A percentile compares a stretch with the other conserved stretches of the same genome.
phyloP scores from a whole-genome alignment of 2,113 vertebrate species.

The Lepidothrix coronata region DNA sequence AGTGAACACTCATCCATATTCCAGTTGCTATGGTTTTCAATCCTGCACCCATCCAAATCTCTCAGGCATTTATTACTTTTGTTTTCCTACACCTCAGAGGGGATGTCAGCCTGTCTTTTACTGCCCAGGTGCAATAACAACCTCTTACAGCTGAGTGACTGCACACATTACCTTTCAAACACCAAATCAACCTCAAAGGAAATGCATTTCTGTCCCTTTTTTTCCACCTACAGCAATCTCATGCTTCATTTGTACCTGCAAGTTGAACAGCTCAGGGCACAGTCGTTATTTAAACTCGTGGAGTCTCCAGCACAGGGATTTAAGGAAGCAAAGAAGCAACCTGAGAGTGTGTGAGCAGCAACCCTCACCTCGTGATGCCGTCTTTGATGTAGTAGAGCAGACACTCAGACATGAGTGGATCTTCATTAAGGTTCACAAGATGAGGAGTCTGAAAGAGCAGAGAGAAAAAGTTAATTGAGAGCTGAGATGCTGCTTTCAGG shows the following conservation, averaged over 20 bases:
- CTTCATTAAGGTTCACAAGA: conserved; percentile 97
- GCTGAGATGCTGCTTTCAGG: not conserved
- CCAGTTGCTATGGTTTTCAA: not conserved
- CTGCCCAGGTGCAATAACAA: not conserved
- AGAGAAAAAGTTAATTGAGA: not conserved
- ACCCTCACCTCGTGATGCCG: conserved; percentile 90
- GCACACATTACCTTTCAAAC: not conserved
- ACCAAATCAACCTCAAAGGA: not conserved
- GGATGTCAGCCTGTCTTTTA: not conserved
- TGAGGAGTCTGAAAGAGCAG: conserved; percentile 88
- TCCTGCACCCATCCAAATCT: not conserved
- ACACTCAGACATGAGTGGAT: conserved; percentile 98
- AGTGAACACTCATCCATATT: not conserved
- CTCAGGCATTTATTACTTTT: not conserved
- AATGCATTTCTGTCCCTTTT: not conserved
- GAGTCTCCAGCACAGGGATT: not conserved
- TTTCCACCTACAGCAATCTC: not conserved
- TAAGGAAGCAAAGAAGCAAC: not conserved
- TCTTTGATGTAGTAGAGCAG: conserved; percentile 99
- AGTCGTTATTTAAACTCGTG: not conserved
- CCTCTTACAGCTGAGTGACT: not conserved
- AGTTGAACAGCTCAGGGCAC: not conserved
- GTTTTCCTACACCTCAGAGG: not conserved
- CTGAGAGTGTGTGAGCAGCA: not conserved
- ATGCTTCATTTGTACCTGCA: not conserved